These are phyloP conservation scores for Macrotis lagotis DNA, from an alignment of 2,113 vertebrate species.

Conservation along the genomic window DNA sequence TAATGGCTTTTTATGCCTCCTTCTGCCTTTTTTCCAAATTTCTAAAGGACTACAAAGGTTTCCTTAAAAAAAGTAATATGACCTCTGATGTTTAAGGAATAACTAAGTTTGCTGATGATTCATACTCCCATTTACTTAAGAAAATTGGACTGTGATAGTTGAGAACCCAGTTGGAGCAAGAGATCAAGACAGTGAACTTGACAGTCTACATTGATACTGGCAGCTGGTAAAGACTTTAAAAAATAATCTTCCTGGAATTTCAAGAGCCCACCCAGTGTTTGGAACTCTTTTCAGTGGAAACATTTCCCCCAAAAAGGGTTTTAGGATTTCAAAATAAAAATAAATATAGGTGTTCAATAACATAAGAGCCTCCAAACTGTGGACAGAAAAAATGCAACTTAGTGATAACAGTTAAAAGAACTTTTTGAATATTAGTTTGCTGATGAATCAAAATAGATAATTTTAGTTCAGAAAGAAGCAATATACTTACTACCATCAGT, in stretches of 20 bases:
- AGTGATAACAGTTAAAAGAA: slow-evolving; percentile 4
- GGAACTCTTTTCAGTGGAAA: slow-evolving; percentile 56
- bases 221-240: slow-evolving; percentile 43
- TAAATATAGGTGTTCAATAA: slow-evolving; percentile 54
- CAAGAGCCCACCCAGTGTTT: slow-evolving; percentile 53
- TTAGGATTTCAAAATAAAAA: slow-evolving; percentile 37
- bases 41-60: neutral
- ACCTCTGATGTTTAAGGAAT: neutral
- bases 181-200: neutral
- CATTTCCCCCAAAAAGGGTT: neutral
- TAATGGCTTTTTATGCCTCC: neutral
- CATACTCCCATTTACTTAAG: slow-evolving; percentile 18
- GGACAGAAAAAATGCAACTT: neutral
- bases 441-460: neutral
- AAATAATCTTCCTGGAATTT: slow-evolving; percentile 57
- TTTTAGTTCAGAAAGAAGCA: neutral
- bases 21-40: slow-evolving; percentile 26
- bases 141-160: slow-evolving; percentile 30
- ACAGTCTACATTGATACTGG: slow-evolving; percentile 25
- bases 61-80: neutral
- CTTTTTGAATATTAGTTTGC: slow-evolving; percentile 20
- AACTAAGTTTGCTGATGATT: neutral
- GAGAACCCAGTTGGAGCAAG: slow-evolving; percentile 38
- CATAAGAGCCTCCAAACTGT: neutral
- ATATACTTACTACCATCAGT: neutral